These are phyloP conservation scores for Cynopterus sphinx DNA, from an alignment of 2,797 vertebrate species.

Conservation along the genomic window DNA sequence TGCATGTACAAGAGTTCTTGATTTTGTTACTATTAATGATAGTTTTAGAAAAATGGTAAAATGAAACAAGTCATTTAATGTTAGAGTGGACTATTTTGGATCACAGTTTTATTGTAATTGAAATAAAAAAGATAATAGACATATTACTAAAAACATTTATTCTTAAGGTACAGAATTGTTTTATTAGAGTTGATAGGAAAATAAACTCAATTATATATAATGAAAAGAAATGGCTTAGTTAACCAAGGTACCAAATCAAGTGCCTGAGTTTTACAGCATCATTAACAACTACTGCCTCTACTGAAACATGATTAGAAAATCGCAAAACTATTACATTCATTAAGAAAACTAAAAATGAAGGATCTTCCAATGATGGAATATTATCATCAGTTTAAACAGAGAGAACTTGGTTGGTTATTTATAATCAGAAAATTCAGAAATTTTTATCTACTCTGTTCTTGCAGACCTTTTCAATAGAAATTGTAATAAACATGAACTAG, in stretches of 20 bases:
- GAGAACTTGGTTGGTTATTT: background rate
- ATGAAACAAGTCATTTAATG: background rate
- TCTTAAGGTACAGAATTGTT: background rate
- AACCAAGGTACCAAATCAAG: background rate
- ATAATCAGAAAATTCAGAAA: background rate
- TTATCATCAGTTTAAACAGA: background rate
- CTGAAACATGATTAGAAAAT: background rate
- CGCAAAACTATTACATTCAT: background rate
- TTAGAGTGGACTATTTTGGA: background rate
- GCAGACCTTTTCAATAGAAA: background rate
- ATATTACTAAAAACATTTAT: background rate
- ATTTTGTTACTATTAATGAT: background rate
- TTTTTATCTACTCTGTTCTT: background rate
- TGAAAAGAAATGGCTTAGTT: background rate
- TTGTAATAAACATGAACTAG: background rate
- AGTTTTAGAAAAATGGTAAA: background rate
- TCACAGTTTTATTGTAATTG: background rate
- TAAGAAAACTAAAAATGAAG: constrained; percentile 21
- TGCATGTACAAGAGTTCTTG: background rate
- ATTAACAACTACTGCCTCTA: background rate
- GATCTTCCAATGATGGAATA: background rate
- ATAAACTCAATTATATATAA: background rate
- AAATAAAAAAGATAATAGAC: background rate
- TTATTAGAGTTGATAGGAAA: background rate
- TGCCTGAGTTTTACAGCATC: background rate